Base-by-base conservation (phyloP, 2,888 invertebrate genomes). In the Ellobium chinense region DNA sequence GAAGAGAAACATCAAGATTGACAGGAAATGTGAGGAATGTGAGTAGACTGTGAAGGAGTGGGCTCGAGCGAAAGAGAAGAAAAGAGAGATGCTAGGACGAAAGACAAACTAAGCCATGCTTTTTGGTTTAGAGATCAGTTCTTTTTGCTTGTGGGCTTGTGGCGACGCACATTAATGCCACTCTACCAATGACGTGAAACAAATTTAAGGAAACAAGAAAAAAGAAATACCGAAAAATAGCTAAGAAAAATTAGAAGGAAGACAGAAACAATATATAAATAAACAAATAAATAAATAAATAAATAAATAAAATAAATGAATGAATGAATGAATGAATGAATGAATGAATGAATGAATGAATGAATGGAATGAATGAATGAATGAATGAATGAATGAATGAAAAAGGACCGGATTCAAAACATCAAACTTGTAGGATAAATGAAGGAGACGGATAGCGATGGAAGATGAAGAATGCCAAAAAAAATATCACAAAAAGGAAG, bases 41-140 rank as follows among this genome's bases (percentile, higher is more conserved):
- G 46, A 18, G n/a, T 39, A 29, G 58, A 54, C 36, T 18, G 60
- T 36, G 69, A 66, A 69, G 69, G 70, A 60, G 72, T 46, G 37
- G 62, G 34, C 12, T n/a, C 24, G 78, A 36, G 69, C 14, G 36
- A 69, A 60, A 69, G 69, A 78, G 70, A 46, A 37, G 34, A 27
- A 60, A 62, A 36, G 36, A 60, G 74, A 74, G 74, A 60, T 31
- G 34, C 24, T 36, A 65, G n/a, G 37, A 36, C 18, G 63, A 34
- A 24, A 21, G 21, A 4, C 18, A 21, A 29, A 21, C 9, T 5
- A 24, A 21, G 34, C n/a, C n/a, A n/a, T n/a, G n/a, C n/a, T n/a
- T n/a, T n/a, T n/a, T n/a, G n/a, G n/a, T n/a, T n/a, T n/a, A n/a
- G n/a, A n/a, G n/a, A n/a, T n/a, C n/a, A n/a, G n/a, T n/a, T n/a